Percentiles rank a stretch among this genome's conserved stretches.
These are phyloP conservation scores for Choloepus didactylus DNA, from an alignment of 2,797 vertebrate genomes.

Conservation along the genomic window DNA sequence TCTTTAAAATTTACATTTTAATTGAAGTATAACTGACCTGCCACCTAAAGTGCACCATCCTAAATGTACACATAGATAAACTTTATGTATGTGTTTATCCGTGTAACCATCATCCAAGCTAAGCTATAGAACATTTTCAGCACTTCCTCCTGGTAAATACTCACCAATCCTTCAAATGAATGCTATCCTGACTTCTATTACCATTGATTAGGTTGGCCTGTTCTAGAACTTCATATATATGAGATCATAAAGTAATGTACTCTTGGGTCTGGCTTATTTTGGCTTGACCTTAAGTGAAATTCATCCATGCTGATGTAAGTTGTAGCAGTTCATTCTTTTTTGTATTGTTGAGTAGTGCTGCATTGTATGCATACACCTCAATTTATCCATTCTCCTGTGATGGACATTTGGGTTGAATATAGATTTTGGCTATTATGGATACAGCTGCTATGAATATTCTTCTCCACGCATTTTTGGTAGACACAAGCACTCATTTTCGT, in stretches of 20 bases:
- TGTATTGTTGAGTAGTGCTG: neutral
- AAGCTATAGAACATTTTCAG: neutral
- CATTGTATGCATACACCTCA: neutral
- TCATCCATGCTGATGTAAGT: rapidly evolving
- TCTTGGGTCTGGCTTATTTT: neutral
- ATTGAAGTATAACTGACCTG: neutral
- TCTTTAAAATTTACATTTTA: neutral
- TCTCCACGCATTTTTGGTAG: neutral
- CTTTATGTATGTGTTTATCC: neutral
- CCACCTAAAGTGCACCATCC: neutral
- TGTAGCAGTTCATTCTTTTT: neutral
- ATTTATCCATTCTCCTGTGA: neutral
- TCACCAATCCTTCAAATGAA: neutral
- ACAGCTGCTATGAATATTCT: neutral
- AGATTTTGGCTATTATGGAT: neutral
- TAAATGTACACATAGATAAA: neutral
- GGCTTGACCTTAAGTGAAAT: neutral
- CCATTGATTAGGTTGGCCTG: neutral
- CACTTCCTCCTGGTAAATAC: neutral
- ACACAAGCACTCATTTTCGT: neutral
- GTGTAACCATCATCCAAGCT: neutral
- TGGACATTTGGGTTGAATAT: neutral
- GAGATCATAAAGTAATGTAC: neutral
- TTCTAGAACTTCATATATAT: neutral
- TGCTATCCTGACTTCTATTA: neutral